Evolutionary conservation across 2,888 invertebrate species (phyloP).

Genomic region (Ischnura elegans): DNA sequence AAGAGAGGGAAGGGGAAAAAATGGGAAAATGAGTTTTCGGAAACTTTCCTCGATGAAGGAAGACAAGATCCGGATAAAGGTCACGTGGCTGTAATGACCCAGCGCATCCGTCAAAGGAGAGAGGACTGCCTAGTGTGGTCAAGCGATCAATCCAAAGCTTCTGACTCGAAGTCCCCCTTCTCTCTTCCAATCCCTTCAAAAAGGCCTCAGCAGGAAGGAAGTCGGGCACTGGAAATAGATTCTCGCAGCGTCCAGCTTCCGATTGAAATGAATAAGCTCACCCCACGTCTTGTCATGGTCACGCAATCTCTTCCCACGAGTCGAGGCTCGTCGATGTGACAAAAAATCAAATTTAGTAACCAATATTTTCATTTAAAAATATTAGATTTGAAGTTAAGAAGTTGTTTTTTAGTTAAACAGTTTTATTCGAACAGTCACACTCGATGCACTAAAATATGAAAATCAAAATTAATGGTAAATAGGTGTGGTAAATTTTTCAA

Average conservation of each 20-base stretch:
- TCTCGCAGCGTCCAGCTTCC: neutral
- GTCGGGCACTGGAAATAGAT: neutral
- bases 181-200: neutral
- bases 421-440: too few species aligned
- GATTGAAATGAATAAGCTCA: neutral
- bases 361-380: too few species aligned
- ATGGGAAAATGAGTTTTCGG: neutral
- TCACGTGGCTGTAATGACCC: neutral
- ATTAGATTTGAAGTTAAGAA: too few species aligned
- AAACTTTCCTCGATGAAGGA: neutral
- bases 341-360: too few species aligned
- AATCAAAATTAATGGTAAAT: too few species aligned
- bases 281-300: neutral
- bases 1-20: neutral
- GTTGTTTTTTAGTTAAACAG: too few species aligned
- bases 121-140: neutral
- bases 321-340: too few species aligned
- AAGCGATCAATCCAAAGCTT: neutral
- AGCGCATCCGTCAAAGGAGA: neutral
- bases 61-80: constrained; percentile 19
- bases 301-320: too few species aligned
- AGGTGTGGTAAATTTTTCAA: too few species aligned
- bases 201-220: neutral
- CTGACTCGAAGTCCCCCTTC: too few species aligned
- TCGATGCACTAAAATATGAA: too few species aligned